Evolutionary conservation across 2,113 vertebrate species (phyloP).

Genomic region (Gambusia affinis): DNA sequence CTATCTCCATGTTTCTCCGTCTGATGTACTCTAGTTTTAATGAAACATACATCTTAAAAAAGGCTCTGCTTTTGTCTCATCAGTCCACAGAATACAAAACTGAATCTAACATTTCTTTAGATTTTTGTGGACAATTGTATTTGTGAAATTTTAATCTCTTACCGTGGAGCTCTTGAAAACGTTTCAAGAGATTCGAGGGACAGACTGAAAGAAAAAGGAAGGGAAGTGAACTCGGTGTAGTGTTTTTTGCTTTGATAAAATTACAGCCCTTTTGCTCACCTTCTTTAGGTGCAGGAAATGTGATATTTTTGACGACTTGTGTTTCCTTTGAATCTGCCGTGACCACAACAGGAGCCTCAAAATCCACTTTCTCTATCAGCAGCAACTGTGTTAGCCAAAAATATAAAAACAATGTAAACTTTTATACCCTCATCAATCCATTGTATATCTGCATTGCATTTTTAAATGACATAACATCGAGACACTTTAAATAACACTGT

Average conservation of each 20-base stretch:
- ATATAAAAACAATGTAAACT: not conserved
- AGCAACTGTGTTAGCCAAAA: constrained; percentile 61
- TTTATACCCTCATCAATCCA: not conserved
- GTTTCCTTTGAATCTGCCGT: not conserved
- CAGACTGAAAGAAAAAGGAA: constrained; percentile 68
- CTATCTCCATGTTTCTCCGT: not conserved
- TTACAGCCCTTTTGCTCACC: constrained; percentile 50
- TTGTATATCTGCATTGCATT: not conserved
- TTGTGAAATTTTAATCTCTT: constrained; percentile 29
- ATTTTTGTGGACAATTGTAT: too few species aligned
- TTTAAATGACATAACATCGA: not conserved
- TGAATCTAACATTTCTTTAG: not conserved
- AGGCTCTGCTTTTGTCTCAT: not conserved
- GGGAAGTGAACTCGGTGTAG: not conserved
- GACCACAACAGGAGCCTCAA: constrained; percentile 58
- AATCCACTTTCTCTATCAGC: constrained; percentile 50
- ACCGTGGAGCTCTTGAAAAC: constrained; percentile 64
- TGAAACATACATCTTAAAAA: not conserved
- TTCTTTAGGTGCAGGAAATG: constrained; percentile 55
- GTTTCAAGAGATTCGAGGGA: constrained; percentile 4
- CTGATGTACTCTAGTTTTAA: not conserved
- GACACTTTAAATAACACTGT: not conserved
- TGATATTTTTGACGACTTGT: constrained; percentile 21
- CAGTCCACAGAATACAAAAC: not conserved
- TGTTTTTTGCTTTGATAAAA: not conserved